phyloP scores from a whole-genome alignment of 2,113 vertebrate species.

The Otolemur garnettii region DNA sequence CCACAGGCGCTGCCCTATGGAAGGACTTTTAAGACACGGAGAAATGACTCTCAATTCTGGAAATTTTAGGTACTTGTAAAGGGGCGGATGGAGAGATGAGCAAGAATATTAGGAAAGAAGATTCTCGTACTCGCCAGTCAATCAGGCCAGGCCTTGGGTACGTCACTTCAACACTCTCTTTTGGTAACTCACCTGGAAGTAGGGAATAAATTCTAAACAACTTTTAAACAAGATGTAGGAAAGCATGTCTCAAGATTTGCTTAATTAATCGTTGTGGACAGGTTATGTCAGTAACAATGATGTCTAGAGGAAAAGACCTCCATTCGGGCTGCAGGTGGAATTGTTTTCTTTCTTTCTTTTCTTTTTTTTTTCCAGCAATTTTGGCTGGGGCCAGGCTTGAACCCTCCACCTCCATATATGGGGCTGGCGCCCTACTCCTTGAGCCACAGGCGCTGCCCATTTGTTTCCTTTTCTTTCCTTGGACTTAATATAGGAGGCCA shows the following conservation, averaged over 20 bases:
- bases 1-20: too few species aligned
- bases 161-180: background rate
- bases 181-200: background rate
- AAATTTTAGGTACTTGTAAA: background rate
- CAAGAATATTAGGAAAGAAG: background rate
- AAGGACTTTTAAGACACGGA: background rate
- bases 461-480: conserved; percentile 6
- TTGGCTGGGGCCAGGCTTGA: too few species aligned
- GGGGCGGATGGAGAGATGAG: background rate
- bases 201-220: background rate
- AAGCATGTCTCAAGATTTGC: conserved; percentile 40
- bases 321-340: background rate
- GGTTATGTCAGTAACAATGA: background rate
- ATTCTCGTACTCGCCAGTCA: background rate
- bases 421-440: too few species aligned
- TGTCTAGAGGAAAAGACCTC: background rate
- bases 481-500: background rate
- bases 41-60: background rate
- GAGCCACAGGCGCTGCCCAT: too few species aligned
- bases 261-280: background rate
- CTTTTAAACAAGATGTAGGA: background rate
- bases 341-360: background rate
- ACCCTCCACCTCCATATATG: too few species aligned
- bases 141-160: background rate
- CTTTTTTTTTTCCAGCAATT: background rate